Conservation (phyloP, 2,797 vertebrate genomes). For the Hippoglossus hippoglossus region DNA sequence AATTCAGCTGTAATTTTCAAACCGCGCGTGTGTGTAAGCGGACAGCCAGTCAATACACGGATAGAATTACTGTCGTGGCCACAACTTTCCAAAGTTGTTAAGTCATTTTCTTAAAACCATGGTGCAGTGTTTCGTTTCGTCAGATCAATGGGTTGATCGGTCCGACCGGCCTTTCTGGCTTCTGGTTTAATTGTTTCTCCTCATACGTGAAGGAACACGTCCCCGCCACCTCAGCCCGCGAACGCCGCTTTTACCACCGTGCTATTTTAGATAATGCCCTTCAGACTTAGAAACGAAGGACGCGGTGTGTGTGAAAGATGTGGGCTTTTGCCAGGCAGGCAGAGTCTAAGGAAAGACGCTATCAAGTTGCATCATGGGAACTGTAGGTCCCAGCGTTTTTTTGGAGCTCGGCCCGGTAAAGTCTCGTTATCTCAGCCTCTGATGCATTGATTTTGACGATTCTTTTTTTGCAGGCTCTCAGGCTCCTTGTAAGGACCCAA, state of each 20-base stretch:
- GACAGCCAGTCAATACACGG: neutral
- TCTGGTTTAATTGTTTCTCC: neutral
- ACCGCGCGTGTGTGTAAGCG: neutral
- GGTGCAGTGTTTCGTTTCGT: neutral
- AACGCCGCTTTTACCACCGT: slow-evolving; percentile 1
- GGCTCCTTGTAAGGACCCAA: slow-evolving; percentile 1
- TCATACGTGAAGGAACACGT: neutral
- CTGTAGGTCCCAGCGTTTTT: neutral
- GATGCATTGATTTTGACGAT: slow-evolving; percentile 14
- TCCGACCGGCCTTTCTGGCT: neutral
- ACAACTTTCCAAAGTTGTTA: slow-evolving; percentile 10
- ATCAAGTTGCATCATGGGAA: slow-evolving; percentile 37
- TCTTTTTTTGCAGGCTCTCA: slow-evolving; percentile 13
- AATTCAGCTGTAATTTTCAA: neutral
- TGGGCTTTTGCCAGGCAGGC: neutral
- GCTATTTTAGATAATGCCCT: slow-evolving; percentile 10
- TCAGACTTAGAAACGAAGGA: neutral
- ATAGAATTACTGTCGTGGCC: neutral
- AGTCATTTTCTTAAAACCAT: neutral
- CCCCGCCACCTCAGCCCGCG: neutral
- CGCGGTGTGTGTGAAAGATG: neutral
- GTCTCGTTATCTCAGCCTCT: slow-evolving; percentile 24
- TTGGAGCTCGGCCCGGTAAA: neutral
- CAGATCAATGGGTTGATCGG: neutral
- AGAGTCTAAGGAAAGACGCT: neutral